Percentiles rank a stretch among this genome's conserved stretches.
These are phyloP conservation scores for Manis pentadactyla DNA, from an alignment of 2,797 vertebrate species.

Conservation along the genomic window DNA sequence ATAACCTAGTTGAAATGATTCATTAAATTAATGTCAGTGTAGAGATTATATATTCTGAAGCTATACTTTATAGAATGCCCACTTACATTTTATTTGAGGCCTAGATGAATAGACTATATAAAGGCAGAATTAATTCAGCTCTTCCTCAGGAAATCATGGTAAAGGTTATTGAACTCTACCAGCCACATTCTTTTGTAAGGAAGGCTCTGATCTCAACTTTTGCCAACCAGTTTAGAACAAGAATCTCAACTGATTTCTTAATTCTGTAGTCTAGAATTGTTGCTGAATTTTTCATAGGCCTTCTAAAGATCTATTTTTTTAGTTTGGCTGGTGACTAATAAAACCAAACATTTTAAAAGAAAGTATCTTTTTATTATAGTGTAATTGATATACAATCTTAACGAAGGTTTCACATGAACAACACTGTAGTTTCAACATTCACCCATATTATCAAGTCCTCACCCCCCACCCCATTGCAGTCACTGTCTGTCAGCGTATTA, in stretches of 20 bases:
- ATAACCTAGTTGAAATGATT: neutral
- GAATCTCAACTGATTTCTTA: slow-evolving; percentile 38
- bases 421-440: too few species aligned
- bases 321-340: slow-evolving; percentile 11
- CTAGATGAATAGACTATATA: neutral
- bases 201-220: neutral
- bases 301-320: slow-evolving; percentile 55
- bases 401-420: too few species aligned
- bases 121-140: slow-evolving; percentile 48
- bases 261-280: slow-evolving; percentile 50
- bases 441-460: too few species aligned
- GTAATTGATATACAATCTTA: too few species aligned
- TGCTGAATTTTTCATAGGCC: slow-evolving; percentile 61
- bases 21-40: neutral
- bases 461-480: too few species aligned
- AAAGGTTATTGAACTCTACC: neutral
- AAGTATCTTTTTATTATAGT: neutral
- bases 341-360: neutral
- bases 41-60: neutral
- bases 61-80: neutral
- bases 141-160: neutral
- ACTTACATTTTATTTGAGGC: slow-evolving; percentile 36
- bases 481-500: too few species aligned
- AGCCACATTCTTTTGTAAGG: neutral
- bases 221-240: slow-evolving; percentile 51